Conservation (phyloP, 1,140 invertebrate species). For the Diuraphis noxia region DNA sequence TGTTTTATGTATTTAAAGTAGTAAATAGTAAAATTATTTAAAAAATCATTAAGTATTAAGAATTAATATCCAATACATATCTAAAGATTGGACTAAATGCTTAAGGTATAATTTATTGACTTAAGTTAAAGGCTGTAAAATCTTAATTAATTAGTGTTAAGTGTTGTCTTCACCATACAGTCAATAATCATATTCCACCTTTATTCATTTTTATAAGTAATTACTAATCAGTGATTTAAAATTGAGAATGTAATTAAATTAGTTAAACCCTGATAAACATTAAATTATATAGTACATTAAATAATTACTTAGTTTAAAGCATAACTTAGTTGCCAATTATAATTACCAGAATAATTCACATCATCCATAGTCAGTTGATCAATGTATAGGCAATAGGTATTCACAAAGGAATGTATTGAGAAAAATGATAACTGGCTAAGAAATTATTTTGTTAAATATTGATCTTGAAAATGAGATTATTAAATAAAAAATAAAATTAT, state of each 20-base stretch:
- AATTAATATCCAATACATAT: neutral
- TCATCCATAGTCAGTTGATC: neutral
- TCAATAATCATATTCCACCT: too few species aligned
- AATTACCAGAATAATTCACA: constrained; percentile 17
- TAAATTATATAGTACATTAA: neutral
- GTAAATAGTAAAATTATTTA: neutral
- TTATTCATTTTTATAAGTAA: too few species aligned
- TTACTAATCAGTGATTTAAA: too few species aligned
- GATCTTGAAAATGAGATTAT: neutral
- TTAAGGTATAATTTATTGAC: neutral
- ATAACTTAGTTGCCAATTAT: neutral
- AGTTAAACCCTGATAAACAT: neutral
- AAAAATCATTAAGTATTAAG: neutral
- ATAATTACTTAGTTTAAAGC: neutral
- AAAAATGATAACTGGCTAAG: neutral
- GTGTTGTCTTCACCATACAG: too few species aligned
- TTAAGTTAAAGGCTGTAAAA: neutral
- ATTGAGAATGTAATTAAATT: too few species aligned
- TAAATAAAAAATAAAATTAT: neutral
- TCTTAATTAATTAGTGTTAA: too few species aligned
- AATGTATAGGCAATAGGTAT: neutral
- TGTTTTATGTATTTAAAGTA: neutral
- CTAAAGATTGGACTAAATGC: neutral
- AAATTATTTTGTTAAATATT: neutral
- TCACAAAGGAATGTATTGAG: neutral